Percentiles rank a stretch among this genome's conserved stretches.
phyloP scores from a whole-genome alignment of 2,888 invertebrate genomes.

The Vanessa cardui region DNA sequence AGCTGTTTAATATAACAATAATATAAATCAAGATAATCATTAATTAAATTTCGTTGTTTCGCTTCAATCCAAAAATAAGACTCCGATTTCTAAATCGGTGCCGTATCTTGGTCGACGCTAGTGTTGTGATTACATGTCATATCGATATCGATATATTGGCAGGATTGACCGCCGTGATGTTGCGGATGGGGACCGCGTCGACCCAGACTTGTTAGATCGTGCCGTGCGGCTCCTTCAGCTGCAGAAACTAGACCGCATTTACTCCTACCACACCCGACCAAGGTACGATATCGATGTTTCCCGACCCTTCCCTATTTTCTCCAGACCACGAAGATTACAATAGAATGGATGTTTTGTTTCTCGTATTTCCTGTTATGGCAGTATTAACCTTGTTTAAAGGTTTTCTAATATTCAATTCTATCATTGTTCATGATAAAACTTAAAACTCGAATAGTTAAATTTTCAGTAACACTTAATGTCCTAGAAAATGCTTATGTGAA shows the following conservation, averaged over 20 bases:
- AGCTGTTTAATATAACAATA: neutral
- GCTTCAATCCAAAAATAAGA: neutral
- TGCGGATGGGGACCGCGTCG: conserved; percentile 69
- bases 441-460: too few relatives aligned
- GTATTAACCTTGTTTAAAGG: neutral
- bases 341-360: conserved; percentile 2
- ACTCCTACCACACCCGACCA: conserved; percentile 83
- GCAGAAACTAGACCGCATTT: conserved; percentile 82
- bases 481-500: too few relatives aligned
- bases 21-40: too few relatives aligned
- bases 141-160: conserved; percentile 78
- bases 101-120: conserved; percentile 70
- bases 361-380: neutral
- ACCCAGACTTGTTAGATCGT: conserved; percentile 80
- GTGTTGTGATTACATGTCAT: conserved; percentile 62
- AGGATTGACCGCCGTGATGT: conserved; percentile 81
- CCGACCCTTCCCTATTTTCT: conserved; percentile 42
- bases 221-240: conserved; percentile 82
- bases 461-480: too few relatives aligned
- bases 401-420: neutral
- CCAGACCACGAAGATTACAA: neutral
- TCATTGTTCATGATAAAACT: too few relatives aligned
- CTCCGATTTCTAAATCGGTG: neutral
- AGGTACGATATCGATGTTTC: conserved; percentile 81
- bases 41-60: too few relatives aligned